Percentiles rank a stretch among this genome's conserved stretches.
phyloP scores from a whole-genome alignment of 2,797 vertebrate species.

The Rhodeus uyekii region DNA sequence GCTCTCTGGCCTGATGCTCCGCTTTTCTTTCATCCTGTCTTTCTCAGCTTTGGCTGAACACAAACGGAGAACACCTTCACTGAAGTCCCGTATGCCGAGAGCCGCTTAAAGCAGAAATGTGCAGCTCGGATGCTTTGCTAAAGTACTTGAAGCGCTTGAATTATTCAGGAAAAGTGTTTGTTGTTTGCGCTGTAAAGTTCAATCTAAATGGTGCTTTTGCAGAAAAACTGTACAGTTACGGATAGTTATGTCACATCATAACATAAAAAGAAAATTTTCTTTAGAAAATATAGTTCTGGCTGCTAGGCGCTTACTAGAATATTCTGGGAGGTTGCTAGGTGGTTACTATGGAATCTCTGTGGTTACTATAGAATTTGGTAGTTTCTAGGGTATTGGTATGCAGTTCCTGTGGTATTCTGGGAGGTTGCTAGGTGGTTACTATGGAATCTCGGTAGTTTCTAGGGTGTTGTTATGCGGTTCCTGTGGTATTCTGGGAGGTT shows the following conservation, averaged over 20 bases:
- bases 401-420: neutral
- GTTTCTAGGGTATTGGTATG: too few species aligned
- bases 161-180: neutral
- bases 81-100: neutral
- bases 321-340: neutral
- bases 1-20: neutral
- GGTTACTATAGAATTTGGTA: too few species aligned
- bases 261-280: too few species aligned
- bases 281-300: neutral
- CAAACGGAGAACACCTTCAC: neutral
- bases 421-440: too few species aligned
- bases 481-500: too few species aligned
- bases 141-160: neutral
- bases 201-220: neutral
- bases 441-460: too few species aligned
- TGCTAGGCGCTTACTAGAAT: too few species aligned
- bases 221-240: neutral
- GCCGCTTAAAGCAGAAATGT: neutral
- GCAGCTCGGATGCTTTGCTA: neutral
- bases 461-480: fast-evolving
- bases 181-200: neutral
- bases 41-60: neutral
- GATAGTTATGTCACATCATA: neutral
- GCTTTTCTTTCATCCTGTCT: neutral
- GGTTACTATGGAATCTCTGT: too few species aligned